Conservation (phyloP, 1,140 invertebrate species). For the Rhagoletis pomonella region DNA sequence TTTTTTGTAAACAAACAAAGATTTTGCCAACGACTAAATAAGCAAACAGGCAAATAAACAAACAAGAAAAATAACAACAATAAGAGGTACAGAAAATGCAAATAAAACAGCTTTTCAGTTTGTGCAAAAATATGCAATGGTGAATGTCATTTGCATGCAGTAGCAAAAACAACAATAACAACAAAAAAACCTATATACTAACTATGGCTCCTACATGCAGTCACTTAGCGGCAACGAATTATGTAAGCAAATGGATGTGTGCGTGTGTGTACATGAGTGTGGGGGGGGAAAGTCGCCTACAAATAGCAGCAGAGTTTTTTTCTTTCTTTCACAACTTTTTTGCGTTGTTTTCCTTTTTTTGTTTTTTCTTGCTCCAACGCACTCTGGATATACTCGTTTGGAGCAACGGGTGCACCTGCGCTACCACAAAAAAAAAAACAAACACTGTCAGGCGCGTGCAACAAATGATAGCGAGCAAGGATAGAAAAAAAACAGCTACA, state of each 20-base stretch:
- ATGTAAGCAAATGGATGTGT: too few species aligned
- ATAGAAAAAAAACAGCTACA: not conserved
- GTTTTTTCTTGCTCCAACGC: not conserved
- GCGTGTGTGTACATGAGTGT: not conserved
- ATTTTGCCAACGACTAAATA: too few species aligned
- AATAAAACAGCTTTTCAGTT: slow-evolving; percentile 6
- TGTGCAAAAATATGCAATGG: not conserved
- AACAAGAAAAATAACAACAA: not conserved
- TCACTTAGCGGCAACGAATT: not conserved
- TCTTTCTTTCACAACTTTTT: not conserved
- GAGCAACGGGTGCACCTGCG: not conserved
- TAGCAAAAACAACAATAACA: not conserved
- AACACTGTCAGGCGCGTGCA: not conserved
- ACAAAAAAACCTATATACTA: too few species aligned
- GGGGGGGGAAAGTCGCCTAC: not conserved
- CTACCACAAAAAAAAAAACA: not conserved
- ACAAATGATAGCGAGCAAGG: not conserved
- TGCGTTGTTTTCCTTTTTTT: not conserved
- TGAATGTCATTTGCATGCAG: not conserved
- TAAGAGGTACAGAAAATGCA: not conserved
- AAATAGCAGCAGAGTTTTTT: not conserved
- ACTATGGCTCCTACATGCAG: too few species aligned
- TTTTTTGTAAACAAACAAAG: slow-evolving; percentile 32
- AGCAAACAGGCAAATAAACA: not conserved
- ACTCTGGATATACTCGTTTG: too few species aligned